phyloP scores from a whole-genome alignment of 2,888 invertebrate genomes.

The Acrocera orbiculus region DNA sequence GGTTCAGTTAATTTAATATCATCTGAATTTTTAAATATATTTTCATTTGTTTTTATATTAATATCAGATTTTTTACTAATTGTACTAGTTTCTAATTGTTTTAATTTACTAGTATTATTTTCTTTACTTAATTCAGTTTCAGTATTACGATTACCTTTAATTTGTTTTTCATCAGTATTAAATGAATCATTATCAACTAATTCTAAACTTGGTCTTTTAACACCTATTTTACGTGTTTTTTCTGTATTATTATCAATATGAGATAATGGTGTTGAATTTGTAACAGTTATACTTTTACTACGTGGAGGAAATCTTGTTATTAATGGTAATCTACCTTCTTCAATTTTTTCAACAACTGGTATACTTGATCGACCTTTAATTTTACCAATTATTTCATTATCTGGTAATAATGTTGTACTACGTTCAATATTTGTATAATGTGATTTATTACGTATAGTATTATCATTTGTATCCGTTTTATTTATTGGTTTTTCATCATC shows the following conservation, averaged over 20 bases:
- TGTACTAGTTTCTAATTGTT: not conserved
- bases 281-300: constrained; percentile 33
- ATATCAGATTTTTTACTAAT: not conserved
- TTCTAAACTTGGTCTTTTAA: constrained; percentile 57
- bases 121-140: constrained; percentile 18
- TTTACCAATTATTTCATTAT: constrained; percentile 23
- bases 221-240: constrained; percentile 25
- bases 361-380: constrained; percentile 14
- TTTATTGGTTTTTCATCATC: constrained; percentile 47
- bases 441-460: constrained; percentile 34
- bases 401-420: constrained; percentile 32
- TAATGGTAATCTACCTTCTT: constrained; percentile 44
- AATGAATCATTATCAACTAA: constrained; percentile 68
- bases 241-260: constrained; percentile 38
- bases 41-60: not conserved
- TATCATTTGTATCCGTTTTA: constrained; percentile 13
- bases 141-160: constrained; percentile 23
- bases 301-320: constrained; percentile 73
- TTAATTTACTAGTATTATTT: constrained; percentile 10
- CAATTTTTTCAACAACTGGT: constrained; percentile 19
- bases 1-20: constrained; percentile 10
- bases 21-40: not conserved
- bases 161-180: constrained; percentile 41
- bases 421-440: constrained; percentile 30
- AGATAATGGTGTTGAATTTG: constrained; percentile 37